Base-by-base conservation (phyloP, 2,113 vertebrate species). In the Cercocebus atys region DNA sequence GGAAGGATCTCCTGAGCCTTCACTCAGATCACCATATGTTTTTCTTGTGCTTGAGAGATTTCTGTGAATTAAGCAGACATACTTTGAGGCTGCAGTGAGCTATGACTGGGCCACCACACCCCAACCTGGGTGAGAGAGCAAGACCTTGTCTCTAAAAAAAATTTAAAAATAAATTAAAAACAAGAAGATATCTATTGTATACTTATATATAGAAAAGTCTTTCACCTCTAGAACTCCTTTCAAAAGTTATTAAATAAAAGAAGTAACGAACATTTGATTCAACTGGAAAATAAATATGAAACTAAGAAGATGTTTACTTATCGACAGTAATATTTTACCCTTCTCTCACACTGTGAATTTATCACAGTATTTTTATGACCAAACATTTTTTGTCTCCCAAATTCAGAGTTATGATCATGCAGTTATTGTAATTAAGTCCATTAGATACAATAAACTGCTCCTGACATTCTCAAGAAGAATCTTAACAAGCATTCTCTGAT, bases 401-500 rank as follows among this genome's bases (percentile, higher is more conserved):
- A n/a, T n/a, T 98, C 93, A 96, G 47, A 98, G 64, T 95, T 84
- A 85, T 97, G 95, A 98, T 96, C 90, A 94, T 92, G 72, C 1
- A 95, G 95, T 84, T 73, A 22, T 35, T 94, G 88, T 97, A 98
- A 98, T 98, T 98, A 98, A n/a, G n/a, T n/a, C n/a, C n/a, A n/a
- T 97, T 95, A 95, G 50, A 92, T 73, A 45, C 47, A 94, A 52
- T 97, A 93, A n/a, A 98, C 16, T 50, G n/a, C n/a, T 52, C 82
- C 70, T 98, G 95, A 95, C 76, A 96, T 55, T 97, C 94, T 97
- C 50, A 87, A 95, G 98, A 97, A 45, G 59, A 96, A 94, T 98
- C 88, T 94, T 98, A 90, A 55, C 96, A 95, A 97, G 93, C 95
- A 52, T 97, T 92, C 23, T 94, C 79, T 97, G 92, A 95, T 52